phyloP scores from a whole-genome alignment of 2,888 invertebrate species.

The Euphydryas editha region DNA sequence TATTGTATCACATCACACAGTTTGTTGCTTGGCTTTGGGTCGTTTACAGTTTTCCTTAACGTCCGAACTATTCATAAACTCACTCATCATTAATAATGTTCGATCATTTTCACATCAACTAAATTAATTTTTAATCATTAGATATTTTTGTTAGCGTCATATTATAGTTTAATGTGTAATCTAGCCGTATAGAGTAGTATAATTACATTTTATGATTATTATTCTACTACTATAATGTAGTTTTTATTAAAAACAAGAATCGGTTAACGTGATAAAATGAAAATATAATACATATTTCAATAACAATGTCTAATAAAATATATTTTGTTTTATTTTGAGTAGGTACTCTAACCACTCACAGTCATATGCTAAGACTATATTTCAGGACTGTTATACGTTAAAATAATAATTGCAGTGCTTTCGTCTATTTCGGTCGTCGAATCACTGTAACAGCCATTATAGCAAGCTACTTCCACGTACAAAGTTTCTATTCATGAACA shows the following conservation, averaged over 20 bases:
- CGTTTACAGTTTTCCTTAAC: conserved; percentile 23
- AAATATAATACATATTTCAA: not conserved
- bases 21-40: conserved; percentile 16
- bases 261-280: not conserved
- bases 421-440: conserved; percentile 74
- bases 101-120: conserved; percentile 22
- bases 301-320: not conserved
- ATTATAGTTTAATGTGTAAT: not conserved
- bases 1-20: conserved; percentile 32
- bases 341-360: not conserved
- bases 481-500: conserved; percentile 52
- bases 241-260: not conserved
- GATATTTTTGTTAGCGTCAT: not conserved
- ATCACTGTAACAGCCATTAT: conserved; percentile 57
- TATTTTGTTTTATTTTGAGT: not conserved
- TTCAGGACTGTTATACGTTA: conserved; percentile 74
- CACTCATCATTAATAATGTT: conserved; percentile 27
- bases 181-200: conserved; percentile 47
- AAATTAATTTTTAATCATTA: conserved; percentile 19
- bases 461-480: conserved; percentile 51
- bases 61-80: conserved; percentile 9
- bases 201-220: not conserved
- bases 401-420: conserved; percentile 79
- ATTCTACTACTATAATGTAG: not conserved
- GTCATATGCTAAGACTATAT: conserved; percentile 39